Conservation (phyloP, 2,797 vertebrate species). For the Myotis planiceps region DNA sequence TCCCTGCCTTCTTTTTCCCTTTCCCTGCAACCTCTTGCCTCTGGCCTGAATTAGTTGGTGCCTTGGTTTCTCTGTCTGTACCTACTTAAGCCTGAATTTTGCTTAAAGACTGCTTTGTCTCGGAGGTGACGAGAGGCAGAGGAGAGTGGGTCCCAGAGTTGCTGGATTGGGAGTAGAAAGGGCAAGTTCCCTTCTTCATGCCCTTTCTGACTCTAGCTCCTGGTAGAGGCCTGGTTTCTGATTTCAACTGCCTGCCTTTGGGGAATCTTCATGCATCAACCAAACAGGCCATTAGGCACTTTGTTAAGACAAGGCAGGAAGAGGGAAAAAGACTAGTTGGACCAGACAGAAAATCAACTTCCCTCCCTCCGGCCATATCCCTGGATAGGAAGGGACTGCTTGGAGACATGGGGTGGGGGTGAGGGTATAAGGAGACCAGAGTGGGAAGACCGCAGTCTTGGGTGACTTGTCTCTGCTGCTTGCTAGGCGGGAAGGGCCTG, state of each 20-base stretch:
- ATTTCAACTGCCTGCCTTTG: not conserved
- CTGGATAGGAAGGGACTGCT: conserved; percentile 37
- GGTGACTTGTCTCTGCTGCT: conserved; percentile 47
- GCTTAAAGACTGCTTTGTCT: conserved; percentile 45
- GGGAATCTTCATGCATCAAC: not conserved
- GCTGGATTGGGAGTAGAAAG: not conserved
- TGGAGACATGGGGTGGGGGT: not conserved
- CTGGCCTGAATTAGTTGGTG: conserved; percentile 62
- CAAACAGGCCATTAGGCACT: conserved; percentile 10
- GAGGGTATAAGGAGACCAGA: not conserved
- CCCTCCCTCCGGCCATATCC: not conserved
- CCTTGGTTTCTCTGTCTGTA: conserved; percentile 67
- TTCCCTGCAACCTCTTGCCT: conserved; percentile 13
- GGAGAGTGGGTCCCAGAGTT: not conserved
- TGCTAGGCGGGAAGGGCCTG: conserved; percentile 44
- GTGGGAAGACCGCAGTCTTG: not conserved
- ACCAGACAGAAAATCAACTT: not conserved
- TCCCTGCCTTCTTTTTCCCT: not conserved
- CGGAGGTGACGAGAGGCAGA: conserved; percentile 8
- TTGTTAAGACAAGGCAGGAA: conserved; percentile 13
- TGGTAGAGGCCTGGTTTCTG: conserved; percentile 30
- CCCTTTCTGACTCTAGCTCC: not conserved
- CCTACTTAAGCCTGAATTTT: conserved; percentile 53
- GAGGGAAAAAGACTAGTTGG: not conserved
- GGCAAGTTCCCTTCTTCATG: not conserved